A percentile compares a stretch with the other conserved stretches of the same genome.
Evolutionary conservation across 2,113 vertebrate species (phyloP).

Genomic region (Festucalex cinctus): DNA sequence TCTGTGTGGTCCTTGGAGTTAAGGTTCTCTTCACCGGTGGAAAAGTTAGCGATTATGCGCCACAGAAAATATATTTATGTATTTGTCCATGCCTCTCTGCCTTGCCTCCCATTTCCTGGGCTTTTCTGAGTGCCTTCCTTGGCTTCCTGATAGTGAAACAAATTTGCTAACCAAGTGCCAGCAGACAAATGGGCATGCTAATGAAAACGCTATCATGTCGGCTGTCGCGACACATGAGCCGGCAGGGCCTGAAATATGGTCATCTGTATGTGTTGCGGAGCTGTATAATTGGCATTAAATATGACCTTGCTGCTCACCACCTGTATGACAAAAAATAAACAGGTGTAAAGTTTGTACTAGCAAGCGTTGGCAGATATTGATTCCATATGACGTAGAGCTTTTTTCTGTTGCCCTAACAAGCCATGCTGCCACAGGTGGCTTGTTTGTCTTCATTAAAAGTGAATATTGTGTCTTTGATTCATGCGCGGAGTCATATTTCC

Average conservation of each 20-base stretch:
- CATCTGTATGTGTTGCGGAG: constrained; percentile 28
- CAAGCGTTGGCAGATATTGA: constrained; percentile 44
- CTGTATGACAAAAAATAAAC: background rate
- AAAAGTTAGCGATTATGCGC: constrained; percentile 14
- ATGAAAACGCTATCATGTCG: constrained; percentile 49
- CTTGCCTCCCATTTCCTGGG: constrained; percentile 34
- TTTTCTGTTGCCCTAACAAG: constrained; percentile 49
- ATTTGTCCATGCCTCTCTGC: constrained; percentile 19
- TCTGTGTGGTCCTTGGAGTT: background rate
- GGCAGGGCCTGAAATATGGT: constrained; percentile 11
- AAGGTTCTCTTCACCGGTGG: background rate
- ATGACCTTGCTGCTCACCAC: background rate
- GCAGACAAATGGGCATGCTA: constrained; percentile 37
- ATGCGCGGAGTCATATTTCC: constrained; percentile 22
- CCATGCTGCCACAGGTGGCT: constrained; percentile 39
- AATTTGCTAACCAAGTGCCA: constrained; percentile 34
- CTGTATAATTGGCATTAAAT: background rate
- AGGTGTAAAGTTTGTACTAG: constrained; percentile 27
- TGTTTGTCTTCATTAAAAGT: constrained; percentile 61
- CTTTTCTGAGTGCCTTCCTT: constrained; percentile 21
- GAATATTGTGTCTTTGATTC: constrained; percentile 42
- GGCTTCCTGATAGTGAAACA: constrained; percentile 45
- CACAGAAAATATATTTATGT: constrained; percentile 25
- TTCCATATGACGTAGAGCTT: constrained; percentile 43
- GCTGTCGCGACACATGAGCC: constrained; percentile 13